A percentile compares a stretch with the other conserved stretches of the same genome.
phyloP scores from a whole-genome alignment of 2,113 vertebrate species.

The Mustela nigripes region DNA sequence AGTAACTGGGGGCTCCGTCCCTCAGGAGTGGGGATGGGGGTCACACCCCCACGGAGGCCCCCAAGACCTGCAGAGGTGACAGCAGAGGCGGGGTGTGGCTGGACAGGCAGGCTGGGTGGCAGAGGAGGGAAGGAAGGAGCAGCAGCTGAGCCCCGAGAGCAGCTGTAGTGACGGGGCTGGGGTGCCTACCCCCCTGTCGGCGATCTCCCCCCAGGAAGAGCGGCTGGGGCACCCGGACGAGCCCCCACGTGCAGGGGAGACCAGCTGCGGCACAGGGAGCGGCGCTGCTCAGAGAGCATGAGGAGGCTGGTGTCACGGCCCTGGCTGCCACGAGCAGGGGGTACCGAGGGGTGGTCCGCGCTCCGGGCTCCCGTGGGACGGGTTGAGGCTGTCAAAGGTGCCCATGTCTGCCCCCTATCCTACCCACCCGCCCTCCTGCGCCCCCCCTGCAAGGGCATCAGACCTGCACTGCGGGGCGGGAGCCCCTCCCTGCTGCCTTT shows the following conservation, averaged over 20 bases:
- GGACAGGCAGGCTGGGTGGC: no score
- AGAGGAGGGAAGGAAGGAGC: background rate
- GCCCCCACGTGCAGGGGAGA: background rate
- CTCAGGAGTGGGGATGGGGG: background rate
- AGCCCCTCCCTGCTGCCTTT: background rate
- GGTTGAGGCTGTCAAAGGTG: no score
- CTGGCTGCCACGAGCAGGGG: background rate
- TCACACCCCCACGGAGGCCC: accelerated
- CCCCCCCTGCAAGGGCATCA: background rate
- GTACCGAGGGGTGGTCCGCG: no score
- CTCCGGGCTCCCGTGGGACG: no score
- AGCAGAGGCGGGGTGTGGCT: background rate
- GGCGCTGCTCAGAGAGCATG: background rate
- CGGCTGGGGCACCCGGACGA: background rate
- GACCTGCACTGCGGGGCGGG: background rate
- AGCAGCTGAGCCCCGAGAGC: background rate
- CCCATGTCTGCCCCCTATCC: background rate
- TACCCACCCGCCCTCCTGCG: background rate
- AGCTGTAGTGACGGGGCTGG: accelerated
- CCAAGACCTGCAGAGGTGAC: background rate
- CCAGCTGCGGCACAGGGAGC: accelerated
- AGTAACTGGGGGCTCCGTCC: background rate
- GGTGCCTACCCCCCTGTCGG: accelerated
- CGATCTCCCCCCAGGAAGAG: background rate
- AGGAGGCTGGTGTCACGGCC: background rate